A percentile compares a stretch with the other conserved stretches of the same genome.
Evolutionary conservation across 2,113 vertebrate species (phyloP).

Genomic region (Cynoglossus semilaevis): DNA sequence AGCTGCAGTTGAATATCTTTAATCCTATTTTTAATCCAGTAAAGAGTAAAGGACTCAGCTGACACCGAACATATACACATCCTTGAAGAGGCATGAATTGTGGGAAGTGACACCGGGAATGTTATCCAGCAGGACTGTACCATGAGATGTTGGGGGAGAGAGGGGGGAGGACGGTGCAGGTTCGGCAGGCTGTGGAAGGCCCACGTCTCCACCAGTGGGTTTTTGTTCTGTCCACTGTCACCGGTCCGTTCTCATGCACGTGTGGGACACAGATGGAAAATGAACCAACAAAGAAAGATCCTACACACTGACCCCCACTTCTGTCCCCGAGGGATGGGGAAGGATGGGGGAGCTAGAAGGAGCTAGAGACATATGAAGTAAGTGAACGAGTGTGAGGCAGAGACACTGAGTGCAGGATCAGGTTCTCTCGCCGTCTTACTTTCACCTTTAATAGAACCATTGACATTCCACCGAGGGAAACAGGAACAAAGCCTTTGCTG

Average conservation of each 20-base stretch:
- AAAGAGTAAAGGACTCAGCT: slow-evolving; percentile 11
- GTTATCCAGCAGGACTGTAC: slow-evolving; percentile 31
- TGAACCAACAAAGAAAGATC: slow-evolving; percentile 2
- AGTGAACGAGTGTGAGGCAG: slow-evolving; percentile 13
- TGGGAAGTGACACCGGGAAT: slow-evolving; percentile 33
- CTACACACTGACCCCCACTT: slow-evolving; percentile 1
- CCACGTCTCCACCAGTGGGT: slow-evolving; percentile 15
- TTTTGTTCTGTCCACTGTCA: slow-evolving; percentile 7
- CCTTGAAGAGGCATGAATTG: slow-evolving; percentile 24
- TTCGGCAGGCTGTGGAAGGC: slow-evolving; percentile 51
- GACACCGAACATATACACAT: slow-evolving; percentile 11
- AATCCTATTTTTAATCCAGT: slow-evolving; percentile 12
- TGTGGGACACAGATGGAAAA: slow-evolving; percentile 1
- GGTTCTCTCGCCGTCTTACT: slow-evolving; percentile 59
- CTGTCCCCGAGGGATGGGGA: neutral
- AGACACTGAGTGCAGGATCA: slow-evolving; percentile 51
- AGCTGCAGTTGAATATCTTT: slow-evolving; percentile 1
- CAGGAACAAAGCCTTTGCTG: slow-evolving; percentile 64
- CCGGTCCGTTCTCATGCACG: slow-evolving; percentile 3
- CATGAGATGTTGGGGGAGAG: slow-evolving; percentile 41
- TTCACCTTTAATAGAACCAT: slow-evolving; percentile 66
- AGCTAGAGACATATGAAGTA: slow-evolving; percentile 14
- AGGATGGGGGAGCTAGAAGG: neutral
- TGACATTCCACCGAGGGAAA: slow-evolving; percentile 47
- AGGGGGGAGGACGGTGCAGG: slow-evolving; percentile 45